Base-by-base conservation (phyloP, 2,113 vertebrate species). In the Nipponia nippon region DNA sequence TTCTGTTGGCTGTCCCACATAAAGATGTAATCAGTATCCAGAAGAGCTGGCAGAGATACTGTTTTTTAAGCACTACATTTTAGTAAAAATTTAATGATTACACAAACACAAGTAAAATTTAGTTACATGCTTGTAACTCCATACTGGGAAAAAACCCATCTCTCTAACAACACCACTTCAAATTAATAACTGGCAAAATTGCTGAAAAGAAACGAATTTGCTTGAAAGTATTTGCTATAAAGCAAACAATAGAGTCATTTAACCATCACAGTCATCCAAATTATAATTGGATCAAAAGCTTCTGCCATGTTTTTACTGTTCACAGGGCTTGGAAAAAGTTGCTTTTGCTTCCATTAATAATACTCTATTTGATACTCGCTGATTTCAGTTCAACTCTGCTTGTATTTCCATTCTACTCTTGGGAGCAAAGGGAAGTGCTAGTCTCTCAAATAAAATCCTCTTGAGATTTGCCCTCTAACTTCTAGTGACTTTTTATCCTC, bases 21-120 rank as follows among this genome's bases (percentile, higher is more conserved):
- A 29, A 53, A 0, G 0, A 32, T 12, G 21, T 4, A 7, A 32
- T 22, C 20, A 1, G 3, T 1, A 22, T 2, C 26, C 42, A 52
- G 46, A 13, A 36, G 32, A 67, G 32, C 25, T 70, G 56, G 59
- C 44, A 55, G 50, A 61, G 20, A 21, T 38, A 42, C 11, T 2
- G 5, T 10, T 13, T 34, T 42, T 47, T 30, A 59, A 66, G 27
- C 11, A 50, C 32, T 36, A 26, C 2, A 5, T 44, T 81, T 62
- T 4, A 34, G 11, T 10, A 11, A 69, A 75, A 85, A 42, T 4
- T 4, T 18, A 26, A 66, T 6, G 2, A 53, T 42, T 21, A 16
- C 7, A 3, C 22, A 58, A 66, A 56, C 13, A 49, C 13, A 30
- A 42, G 23, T 10, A 16, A 59, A 77, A 72, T 21, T 22, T 16